Evolutionary conservation across 2,797 vertebrate genomes (phyloP).

Genomic region (Pseudochromis fuscus): DNA sequence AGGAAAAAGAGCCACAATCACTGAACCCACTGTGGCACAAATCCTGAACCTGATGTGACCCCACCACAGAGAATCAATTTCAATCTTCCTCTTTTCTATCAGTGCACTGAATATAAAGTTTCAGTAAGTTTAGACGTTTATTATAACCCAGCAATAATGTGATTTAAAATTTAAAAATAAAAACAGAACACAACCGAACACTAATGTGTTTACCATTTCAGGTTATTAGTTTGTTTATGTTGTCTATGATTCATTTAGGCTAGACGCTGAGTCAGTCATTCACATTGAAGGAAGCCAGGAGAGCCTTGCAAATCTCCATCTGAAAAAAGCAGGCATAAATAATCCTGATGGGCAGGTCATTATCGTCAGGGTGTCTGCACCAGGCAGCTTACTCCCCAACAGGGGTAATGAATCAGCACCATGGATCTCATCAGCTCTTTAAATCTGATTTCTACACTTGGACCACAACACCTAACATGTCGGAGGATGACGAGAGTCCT

Average conservation of each 20-base stretch:
- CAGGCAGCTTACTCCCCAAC: constrained; percentile 57
- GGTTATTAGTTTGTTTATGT: constrained; percentile 16
- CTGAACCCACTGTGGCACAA: background rate
- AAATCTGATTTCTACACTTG: constrained; percentile 43
- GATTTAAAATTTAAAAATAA: too few species aligned
- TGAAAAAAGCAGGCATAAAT: constrained; percentile 60
- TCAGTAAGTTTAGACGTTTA: background rate
- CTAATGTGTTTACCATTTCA: constrained; percentile 24
- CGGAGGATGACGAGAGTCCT: constrained; percentile 10
- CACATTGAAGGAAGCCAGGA: constrained; percentile 17
- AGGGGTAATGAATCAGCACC: constrained; percentile 59
- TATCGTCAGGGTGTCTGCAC: constrained; percentile 52
- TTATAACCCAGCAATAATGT: background rate
- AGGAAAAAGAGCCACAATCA: background rate
- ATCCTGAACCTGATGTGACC: constrained; percentile 21
- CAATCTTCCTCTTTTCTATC: background rate
- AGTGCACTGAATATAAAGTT: background rate
- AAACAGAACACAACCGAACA: background rate
- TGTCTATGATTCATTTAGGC: constrained; percentile 18
- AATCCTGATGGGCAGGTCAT: constrained; percentile 69
- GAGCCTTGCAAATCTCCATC: constrained; percentile 47
- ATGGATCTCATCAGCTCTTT: constrained; percentile 34
- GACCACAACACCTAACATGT: constrained; percentile 7
- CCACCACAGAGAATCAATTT: background rate
- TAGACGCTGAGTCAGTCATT: constrained; percentile 34